These are phyloP conservation scores for Epinephelus awoara DNA, from an alignment of 2,797 vertebrate species.

Conservation along the genomic window DNA sequence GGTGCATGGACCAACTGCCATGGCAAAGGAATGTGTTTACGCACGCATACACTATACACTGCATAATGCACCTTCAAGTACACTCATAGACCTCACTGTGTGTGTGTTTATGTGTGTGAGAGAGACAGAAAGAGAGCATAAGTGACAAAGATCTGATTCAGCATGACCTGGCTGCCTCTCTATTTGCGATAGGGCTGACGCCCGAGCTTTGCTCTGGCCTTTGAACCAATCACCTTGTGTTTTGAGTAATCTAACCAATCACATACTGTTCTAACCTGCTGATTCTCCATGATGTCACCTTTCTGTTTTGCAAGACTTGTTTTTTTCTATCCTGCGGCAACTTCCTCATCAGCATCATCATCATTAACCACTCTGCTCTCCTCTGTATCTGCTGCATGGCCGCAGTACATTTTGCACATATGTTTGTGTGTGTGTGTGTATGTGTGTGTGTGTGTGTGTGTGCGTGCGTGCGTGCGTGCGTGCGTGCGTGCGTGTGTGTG, in stretches of 20 bases:
- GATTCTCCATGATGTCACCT: conserved; percentile 62
- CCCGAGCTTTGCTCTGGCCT: conserved; percentile 54
- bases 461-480: conserved; percentile 42
- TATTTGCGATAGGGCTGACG: conserved; percentile 59
- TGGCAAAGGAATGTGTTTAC: conserved; percentile 82
- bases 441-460: conserved; percentile 43
- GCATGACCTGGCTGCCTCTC: conserved; percentile 77
- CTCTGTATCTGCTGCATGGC: conserved; percentile 68
- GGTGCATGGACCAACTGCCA: conserved; percentile 80
- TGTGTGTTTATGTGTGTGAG: conserved; percentile 26
- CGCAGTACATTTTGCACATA: conserved; percentile 36
- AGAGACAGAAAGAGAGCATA: conserved; percentile 21
- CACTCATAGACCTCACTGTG: conserved; percentile 58
- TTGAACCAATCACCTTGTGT: conserved; percentile 68
- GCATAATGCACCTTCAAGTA: conserved; percentile 63
- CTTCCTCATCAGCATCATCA: conserved; percentile 58
- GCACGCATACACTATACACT: conserved; percentile 70
- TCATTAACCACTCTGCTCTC: conserved; percentile 54
- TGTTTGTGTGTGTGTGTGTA: conserved; percentile 33
- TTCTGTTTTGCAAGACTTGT: conserved; percentile 68
- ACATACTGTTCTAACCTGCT: conserved; percentile 65
- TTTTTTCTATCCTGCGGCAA: conserved; percentile 68
- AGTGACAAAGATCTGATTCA: conserved; percentile 64
- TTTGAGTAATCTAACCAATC: conserved; percentile 68
- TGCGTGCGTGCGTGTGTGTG: conserved; percentile 30